Evolutionary conservation across 2,888 invertebrate species (phyloP).

Genomic region (Cataglyphis livida): DNA sequence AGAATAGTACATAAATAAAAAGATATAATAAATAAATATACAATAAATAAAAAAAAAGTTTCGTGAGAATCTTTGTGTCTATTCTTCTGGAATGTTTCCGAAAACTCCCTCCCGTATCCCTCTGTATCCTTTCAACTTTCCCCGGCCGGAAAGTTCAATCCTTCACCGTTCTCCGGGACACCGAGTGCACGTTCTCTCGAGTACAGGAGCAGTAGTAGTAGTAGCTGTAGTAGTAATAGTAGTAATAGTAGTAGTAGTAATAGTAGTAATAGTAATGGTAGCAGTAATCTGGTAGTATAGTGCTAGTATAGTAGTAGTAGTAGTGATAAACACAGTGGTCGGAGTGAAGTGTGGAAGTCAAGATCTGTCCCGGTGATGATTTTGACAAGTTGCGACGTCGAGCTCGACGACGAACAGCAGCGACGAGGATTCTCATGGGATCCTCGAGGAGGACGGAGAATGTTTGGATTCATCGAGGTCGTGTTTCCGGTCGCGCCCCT

Average conservation of each 20-base stretch:
- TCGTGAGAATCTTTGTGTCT: not conserved
- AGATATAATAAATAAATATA: too few relatives aligned
- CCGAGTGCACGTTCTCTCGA: constrained; percentile 79
- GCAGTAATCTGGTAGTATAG: constrained; percentile 58
- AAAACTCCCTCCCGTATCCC: not conserved
- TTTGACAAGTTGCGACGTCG: constrained; percentile 68
- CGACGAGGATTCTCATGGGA: constrained; percentile 39
- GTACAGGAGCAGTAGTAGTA: constrained; percentile 60
- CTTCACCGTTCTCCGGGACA: constrained; percentile 68
- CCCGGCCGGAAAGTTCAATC: not conserved
- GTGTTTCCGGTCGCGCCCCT: constrained; percentile 34
- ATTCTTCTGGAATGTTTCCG: not conserved
- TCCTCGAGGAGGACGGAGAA: constrained; percentile 24
- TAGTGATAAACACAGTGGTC: constrained; percentile 73
- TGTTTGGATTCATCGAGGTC: constrained; percentile 7
- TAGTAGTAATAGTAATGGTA: constrained; percentile 61
- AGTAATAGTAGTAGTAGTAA: constrained; percentile 60
- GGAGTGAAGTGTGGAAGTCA: constrained; percentile 85
- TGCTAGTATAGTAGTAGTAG: constrained; percentile 63
- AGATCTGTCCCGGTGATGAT: constrained; percentile 72
- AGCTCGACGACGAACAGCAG: constrained; percentile 71
- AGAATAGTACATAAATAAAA: not conserved
- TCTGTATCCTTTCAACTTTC: not conserved
- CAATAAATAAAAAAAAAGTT: not conserved
- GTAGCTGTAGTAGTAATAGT: constrained; percentile 53